phyloP scores from a whole-genome alignment of 2,888 invertebrate species.

The Perizoma affinitatum region DNA sequence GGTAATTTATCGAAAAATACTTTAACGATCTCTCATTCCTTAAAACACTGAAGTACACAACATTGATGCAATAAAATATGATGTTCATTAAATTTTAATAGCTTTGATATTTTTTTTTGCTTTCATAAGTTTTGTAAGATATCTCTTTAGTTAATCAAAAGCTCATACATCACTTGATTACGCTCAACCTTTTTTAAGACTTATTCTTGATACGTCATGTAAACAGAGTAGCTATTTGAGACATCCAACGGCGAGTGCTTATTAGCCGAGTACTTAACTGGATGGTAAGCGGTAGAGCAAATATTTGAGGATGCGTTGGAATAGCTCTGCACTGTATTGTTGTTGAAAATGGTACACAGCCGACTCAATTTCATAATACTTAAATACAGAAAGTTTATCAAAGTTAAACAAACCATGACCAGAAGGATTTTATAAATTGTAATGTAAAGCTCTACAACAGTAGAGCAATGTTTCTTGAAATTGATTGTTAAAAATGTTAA shows the following conservation, averaged over 20 bases:
- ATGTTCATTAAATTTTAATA: conserved; percentile 22
- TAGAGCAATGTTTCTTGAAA: neutral
- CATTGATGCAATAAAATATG: conserved; percentile 10
- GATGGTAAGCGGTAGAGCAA: conserved; percentile 73
- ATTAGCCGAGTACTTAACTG: conserved; percentile 59
- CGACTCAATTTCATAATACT: neutral
- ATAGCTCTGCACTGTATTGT: conserved; percentile 40
- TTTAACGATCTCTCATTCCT: conserved; percentile 27
- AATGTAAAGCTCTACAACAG: neutral
- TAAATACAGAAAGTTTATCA: neutral
- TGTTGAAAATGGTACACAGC: conserved; percentile 3
- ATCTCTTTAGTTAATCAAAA: conserved; percentile 57
- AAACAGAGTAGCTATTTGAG: conserved; percentile 63
- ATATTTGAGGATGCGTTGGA: conserved; percentile 62
- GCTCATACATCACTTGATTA: conserved; percentile 66
- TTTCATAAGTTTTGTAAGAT: conserved; percentile 40
- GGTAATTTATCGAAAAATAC: conserved; percentile 38
- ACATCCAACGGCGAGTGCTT: conserved; percentile 46
- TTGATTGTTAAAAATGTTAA: conserved; percentile 4
- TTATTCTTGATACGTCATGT: conserved; percentile 62
- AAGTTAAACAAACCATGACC: neutral
- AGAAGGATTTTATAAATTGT: neutral
- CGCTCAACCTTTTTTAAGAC: conserved; percentile 58
- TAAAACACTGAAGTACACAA: conserved; percentile 10
- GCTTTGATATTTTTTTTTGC: conserved; percentile 24